Conservation (phyloP, 1,140 invertebrate species). For the Leptinotarsa defecta region DNA sequence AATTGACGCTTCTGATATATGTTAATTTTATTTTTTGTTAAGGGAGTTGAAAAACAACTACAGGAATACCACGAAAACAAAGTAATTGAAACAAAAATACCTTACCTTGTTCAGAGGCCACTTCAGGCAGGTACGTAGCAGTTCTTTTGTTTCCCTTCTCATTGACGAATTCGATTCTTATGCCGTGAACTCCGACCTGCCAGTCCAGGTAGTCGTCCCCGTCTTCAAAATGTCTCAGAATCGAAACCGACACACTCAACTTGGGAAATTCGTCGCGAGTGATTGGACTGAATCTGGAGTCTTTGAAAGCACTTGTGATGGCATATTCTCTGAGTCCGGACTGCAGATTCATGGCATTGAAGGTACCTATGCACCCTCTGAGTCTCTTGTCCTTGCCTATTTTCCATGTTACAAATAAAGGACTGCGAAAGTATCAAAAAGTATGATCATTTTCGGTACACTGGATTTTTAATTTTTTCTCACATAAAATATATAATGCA, state of each 20-base stretch:
- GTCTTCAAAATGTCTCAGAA: constrained; percentile 94
- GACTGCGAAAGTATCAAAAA: constrained; percentile 71
- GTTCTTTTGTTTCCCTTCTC: constrained; percentile 94
- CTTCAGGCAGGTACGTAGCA: constrained; percentile 97
- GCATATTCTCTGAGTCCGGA: constrained; percentile 94
- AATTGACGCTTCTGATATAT: too few relatives aligned
- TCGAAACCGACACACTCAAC: constrained; percentile 93
- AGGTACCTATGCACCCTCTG: constrained; percentile 94
- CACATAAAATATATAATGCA: too few relatives aligned
- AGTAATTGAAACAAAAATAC: not conserved
- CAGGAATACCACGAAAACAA: too few relatives aligned
- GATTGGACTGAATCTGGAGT: constrained; percentile 96
- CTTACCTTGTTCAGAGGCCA: constrained; percentile 94
- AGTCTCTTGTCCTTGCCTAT: constrained; percentile 90
- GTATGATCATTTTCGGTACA: not conserved
- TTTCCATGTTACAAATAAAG: constrained; percentile 98
- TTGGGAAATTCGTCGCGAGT: constrained; percentile 89
- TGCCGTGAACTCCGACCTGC: constrained; percentile 96
- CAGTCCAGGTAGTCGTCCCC: constrained; percentile 94
- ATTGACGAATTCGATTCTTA: constrained; percentile 96
- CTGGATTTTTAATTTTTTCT: too few relatives aligned
- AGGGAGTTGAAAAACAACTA: too few relatives aligned
- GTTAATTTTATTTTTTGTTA: too few relatives aligned
- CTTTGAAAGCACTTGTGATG: constrained; percentile 96
- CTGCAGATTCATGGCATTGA: constrained; percentile 93